Conservation (phyloP, 2,888 invertebrate genomes). For the Tenthredo mesomela region DNA sequence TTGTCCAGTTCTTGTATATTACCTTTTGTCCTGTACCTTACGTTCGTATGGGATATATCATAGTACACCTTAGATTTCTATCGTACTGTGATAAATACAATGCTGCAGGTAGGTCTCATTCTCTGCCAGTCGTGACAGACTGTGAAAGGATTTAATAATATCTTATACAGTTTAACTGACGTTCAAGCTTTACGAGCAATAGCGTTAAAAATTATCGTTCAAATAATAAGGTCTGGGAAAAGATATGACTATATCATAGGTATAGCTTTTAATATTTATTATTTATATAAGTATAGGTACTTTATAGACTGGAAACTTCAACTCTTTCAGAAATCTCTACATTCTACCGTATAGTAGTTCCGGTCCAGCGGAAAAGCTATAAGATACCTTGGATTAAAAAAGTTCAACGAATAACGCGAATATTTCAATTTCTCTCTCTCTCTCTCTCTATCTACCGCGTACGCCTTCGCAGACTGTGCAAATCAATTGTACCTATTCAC, state of each 20-base stretch:
- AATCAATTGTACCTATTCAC: no score
- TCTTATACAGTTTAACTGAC: neutral
- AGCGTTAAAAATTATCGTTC: neutral
- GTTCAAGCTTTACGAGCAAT: neutral
- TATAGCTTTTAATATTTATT: neutral
- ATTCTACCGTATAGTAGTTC: neutral
- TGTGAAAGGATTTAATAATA: conserved; percentile 29
- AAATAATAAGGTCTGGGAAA: neutral
- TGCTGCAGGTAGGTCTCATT: conserved; percentile 18
- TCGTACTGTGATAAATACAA: neutral
- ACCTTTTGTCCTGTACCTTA: neutral
- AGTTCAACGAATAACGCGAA: conserved; percentile 25
- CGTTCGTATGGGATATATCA: neutral
- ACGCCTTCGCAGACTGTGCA: neutral
- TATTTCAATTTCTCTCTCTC: conserved; percentile 14
- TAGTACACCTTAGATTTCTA: neutral
- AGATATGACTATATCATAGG: neutral
- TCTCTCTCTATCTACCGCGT: neutral
- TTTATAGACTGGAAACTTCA: neutral
- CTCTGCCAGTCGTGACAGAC: conserved; percentile 9
- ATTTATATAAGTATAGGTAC: neutral
- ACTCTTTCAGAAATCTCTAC: neutral
- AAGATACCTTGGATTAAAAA: conserved; percentile 24
- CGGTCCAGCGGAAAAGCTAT: neutral
- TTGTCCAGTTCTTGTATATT: neutral